Evolutionary conservation across 64 coral and sea anemone species (phyloP), one percentile per base, ranked within the genome.

Genomic region (Pocillopora damicornis): DNA sequence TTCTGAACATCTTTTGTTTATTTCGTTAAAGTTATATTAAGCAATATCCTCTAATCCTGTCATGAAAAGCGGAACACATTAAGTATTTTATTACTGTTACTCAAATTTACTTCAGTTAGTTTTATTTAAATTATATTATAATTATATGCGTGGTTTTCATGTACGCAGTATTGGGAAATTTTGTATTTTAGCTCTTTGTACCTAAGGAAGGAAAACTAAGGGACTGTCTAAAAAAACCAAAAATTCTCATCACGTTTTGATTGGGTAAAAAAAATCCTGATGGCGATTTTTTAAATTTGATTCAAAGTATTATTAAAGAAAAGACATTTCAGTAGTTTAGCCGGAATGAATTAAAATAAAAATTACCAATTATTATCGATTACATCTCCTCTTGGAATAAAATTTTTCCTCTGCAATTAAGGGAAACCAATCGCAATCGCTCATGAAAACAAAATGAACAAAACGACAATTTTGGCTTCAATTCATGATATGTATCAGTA

Each of bases 31-130:
- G 18, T 30, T 79, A 12, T 58, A 15, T 60, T 11, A 79, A 71
- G 77, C 22, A 79, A 79, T 25, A 79, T 79, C 77, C 56, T 79
- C 56, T 79, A 26, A 59, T 60, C 16, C 13, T 79, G 57, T 60
- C 60, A 79, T 79, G 30, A 17, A 79, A 79, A 15, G 10, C 56
- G 77, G 77, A 59, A 25, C 23, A 22, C 77, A 60, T 77, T 13
- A 60, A 57, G 20, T 26, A 14, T 79, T 79, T 79, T 79, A 79
- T 60, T 60, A 10, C 20, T 1, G 4, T 58, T 6, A 25, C 17
- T 79, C 60, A 57, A 79, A 78, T n/a, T 59, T 60, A 15, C 11
- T 4, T 59, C 16, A 20, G 60, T 79, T 77, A 15, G 20, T 4
- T 13, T 60, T 3, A 30, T 61, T 60, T 79, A n/a, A 59, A 60